phyloP scores from a whole-genome alignment of 2,888 invertebrate species.

The Aquatica leii region DNA sequence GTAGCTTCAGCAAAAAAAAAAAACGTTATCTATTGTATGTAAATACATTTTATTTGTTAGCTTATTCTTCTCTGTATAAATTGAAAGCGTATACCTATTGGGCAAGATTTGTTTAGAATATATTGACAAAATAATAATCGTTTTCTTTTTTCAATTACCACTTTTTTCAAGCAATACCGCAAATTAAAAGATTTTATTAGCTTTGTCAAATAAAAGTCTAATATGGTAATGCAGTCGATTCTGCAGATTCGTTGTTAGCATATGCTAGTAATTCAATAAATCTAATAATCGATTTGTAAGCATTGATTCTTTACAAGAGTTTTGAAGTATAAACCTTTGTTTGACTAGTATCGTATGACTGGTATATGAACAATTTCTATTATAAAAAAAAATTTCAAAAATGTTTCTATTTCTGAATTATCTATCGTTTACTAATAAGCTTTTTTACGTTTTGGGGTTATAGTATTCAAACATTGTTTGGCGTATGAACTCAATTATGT shows the following conservation, averaged over 20 bases:
- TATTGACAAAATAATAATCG: background rate
- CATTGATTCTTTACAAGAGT: background rate
- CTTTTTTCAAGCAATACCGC: background rate
- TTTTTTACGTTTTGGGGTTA: background rate
- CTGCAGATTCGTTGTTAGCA: background rate
- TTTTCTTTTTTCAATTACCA: background rate
- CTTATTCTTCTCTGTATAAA: background rate
- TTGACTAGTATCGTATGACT: background rate
- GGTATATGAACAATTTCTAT: background rate
- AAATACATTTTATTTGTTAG: background rate
- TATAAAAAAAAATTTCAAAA: background rate
- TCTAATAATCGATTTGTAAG: too few relatives aligned
- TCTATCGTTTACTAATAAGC: background rate
- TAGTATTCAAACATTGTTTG: background rate
- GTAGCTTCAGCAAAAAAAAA: too few relatives aligned
- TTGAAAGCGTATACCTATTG: background rate
- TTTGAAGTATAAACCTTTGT: background rate
- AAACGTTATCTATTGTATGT: background rate
- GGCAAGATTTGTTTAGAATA: background rate
- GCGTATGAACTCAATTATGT: background rate
- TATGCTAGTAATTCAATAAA: too few relatives aligned
- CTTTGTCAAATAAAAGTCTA: conserved; percentile 1
- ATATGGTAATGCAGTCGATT: background rate
- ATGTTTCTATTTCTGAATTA: background rate
- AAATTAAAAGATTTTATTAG: background rate